phyloP scores from a whole-genome alignment of 1,140 invertebrate species.

The Cardiocondyla obscurior region DNA sequence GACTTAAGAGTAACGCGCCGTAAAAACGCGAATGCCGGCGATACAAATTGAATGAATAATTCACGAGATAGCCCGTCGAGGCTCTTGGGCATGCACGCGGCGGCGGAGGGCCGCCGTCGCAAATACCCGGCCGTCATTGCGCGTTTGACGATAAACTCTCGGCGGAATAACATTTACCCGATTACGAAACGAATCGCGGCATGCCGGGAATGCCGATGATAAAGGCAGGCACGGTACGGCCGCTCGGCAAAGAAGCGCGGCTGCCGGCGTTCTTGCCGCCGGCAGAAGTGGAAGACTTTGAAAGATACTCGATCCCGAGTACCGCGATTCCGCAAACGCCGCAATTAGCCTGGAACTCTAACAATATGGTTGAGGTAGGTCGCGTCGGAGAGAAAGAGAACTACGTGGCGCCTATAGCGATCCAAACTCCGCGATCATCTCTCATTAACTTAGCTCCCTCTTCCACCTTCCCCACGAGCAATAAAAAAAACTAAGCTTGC shows the following conservation, averaged over 20 bases:
- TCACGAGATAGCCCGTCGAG: slow-evolving; percentile 26
- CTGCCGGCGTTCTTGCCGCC: not conserved
- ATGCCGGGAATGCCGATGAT: slow-evolving; percentile 49
- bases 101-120: slow-evolving; percentile 13
- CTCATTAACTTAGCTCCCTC: too few species aligned
- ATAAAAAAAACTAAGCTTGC: too few species aligned
- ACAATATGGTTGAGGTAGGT: slow-evolving; percentile 59
- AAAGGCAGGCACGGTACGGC: slow-evolving; percentile 29
- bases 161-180: slow-evolving; percentile 47
- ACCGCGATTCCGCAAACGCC: slow-evolving; percentile 43
- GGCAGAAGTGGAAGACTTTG: not conserved
- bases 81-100: not conserved
- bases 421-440: not conserved
- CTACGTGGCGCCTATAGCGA: slow-evolving; percentile 51
- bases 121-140: slow-evolving; percentile 47
- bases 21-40: slow-evolving; percentile 27
- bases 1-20: not conserved
- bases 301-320: slow-evolving; percentile 41
- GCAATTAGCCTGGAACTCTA: slow-evolving; percentile 62
- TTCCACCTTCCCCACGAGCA: too few species aligned
- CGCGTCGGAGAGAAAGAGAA: slow-evolving; percentile 15
- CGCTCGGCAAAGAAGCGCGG: slow-evolving; percentile 26
- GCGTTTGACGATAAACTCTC: slow-evolving; percentile 29
- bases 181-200: slow-evolving; percentile 54
- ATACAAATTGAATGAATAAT: slow-evolving; percentile 57